Percentiles rank a stretch among this genome's conserved stretches.
Evolutionary conservation across 53 echinoderm and acorn worm species (phyloP).

Genomic region (Echinarachnius parma): DNA sequence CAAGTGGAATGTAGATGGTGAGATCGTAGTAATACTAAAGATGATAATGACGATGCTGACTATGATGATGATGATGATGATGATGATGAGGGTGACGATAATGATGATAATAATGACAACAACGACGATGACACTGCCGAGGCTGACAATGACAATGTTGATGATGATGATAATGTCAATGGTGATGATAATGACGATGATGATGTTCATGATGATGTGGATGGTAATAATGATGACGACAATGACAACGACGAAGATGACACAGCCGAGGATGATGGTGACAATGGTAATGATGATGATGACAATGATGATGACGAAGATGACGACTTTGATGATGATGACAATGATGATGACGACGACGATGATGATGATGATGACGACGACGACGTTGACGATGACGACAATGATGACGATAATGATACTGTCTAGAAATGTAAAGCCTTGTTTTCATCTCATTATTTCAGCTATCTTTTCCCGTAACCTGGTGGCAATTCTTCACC

Average conservation of each 20-base stretch:
- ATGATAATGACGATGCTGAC: background rate
- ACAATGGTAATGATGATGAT: too few species aligned
- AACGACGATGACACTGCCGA: background rate
- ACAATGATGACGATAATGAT: conserved; percentile 4
- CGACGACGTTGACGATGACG: background rate
- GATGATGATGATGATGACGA: conserved; percentile 6
- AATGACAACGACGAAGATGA: too few species aligned
- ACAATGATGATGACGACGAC: background rate
- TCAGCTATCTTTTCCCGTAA: conserved; percentile 95
- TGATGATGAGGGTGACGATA: conserved; percentile 2
- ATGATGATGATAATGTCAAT: background rate
- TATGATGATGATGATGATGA: conserved; percentile 2
- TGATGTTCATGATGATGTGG: conserved; percentile 1
- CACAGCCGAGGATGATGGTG: too few species aligned
- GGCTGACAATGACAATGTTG: background rate
- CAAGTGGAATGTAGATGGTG: conserved; percentile 97
- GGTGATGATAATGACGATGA: conserved; percentile 6
- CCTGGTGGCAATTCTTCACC: conserved; percentile 91
- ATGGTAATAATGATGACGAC: too few species aligned
- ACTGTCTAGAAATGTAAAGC: too few species aligned
- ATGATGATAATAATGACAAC: background rate
- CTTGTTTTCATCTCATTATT: too few species aligned
- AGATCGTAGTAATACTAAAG: too few species aligned
- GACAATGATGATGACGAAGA: too few species aligned
- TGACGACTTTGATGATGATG: too few species aligned